Percentiles rank a stretch among this genome's conserved stretches.
phyloP scores from a whole-genome alignment of 2,113 vertebrate species.

The Penelope pileata region DNA sequence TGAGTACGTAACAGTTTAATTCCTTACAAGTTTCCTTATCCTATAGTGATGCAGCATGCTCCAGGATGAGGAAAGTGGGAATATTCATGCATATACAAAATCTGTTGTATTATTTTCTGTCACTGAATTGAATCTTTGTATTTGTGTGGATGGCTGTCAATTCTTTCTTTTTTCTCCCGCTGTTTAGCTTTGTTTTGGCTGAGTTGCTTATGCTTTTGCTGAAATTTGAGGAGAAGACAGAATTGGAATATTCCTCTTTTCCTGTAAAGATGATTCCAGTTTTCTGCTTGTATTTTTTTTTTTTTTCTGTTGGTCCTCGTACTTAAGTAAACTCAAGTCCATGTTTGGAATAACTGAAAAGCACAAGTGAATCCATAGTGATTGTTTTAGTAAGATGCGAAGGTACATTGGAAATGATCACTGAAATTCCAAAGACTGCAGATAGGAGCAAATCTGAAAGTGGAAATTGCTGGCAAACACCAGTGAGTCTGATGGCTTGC shows the following conservation, averaged over 20 bases:
- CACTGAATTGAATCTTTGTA: not conserved
- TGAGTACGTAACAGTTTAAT: slow-evolving; percentile 90
- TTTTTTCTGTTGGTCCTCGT: not conserved
- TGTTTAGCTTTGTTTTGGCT: not conserved
- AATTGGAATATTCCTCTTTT: not conserved
- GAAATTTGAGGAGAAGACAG: not conserved
- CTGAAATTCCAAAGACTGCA: not conserved
- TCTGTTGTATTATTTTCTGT: not conserved
- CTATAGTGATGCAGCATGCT: slow-evolving; percentile 73
- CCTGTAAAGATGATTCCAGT: not conserved
- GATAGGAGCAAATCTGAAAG: not conserved
- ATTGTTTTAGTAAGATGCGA: not conserved
- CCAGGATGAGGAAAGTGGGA: slow-evolving; percentile 15
- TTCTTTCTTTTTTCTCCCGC: not conserved
- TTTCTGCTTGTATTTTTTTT: not conserved
- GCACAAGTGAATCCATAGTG: not conserved
- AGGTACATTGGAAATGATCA: not conserved
- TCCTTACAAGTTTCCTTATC: slow-evolving; percentile 58
- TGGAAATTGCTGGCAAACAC: not conserved
- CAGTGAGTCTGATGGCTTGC: not conserved
- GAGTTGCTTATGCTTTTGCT: not conserved
- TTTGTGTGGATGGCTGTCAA: not conserved
- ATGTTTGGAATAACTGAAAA: not conserved
- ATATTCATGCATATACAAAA: slow-evolving; percentile 75
- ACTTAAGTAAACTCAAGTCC: accelerated